Percentiles rank a stretch among this genome's conserved stretches.
Evolutionary conservation across 1,140 invertebrate species (phyloP).

Genomic region (Cepaea nemoralis): DNA sequence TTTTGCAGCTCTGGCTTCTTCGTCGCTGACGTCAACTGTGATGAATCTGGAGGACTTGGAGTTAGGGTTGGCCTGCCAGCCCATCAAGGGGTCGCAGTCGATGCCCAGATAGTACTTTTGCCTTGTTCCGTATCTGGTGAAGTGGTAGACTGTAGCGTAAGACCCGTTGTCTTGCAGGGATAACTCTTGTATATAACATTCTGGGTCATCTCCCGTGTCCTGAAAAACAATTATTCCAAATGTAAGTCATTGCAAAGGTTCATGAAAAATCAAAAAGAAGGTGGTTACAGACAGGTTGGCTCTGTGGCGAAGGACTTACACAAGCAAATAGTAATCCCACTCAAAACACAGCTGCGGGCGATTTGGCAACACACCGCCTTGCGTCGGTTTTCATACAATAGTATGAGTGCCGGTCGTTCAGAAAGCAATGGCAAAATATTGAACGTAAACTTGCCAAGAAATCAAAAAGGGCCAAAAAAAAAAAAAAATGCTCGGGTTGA

Average conservation of each 20-base stretch:
- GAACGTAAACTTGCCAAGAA: no score
- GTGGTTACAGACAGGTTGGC: not conserved
- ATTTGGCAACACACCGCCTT: no score
- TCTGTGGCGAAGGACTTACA: no score
- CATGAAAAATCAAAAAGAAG: not conserved
- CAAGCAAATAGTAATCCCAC: no score
- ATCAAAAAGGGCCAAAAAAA: no score
- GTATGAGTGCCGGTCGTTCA: no score
- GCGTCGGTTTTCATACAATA: no score
- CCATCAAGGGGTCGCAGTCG: not conserved
- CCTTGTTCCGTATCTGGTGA: not conserved
- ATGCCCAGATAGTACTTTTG: not conserved
- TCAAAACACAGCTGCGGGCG: no score
- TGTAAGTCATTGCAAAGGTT: no score
- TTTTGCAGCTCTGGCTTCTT: not conserved
- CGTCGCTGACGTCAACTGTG: not conserved
- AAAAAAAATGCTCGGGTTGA: no score
- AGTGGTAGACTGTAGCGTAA: not conserved
- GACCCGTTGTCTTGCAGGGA: not conserved
- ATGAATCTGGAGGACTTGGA: not conserved
- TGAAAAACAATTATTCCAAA: no score
- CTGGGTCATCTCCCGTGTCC: not conserved
- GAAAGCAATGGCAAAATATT: no score
- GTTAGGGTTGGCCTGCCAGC: not conserved
- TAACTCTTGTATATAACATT: not conserved